These are phyloP conservation scores for Thelaira solivaga DNA, from an alignment of 2,888 invertebrate species.

Conservation along the genomic window DNA sequence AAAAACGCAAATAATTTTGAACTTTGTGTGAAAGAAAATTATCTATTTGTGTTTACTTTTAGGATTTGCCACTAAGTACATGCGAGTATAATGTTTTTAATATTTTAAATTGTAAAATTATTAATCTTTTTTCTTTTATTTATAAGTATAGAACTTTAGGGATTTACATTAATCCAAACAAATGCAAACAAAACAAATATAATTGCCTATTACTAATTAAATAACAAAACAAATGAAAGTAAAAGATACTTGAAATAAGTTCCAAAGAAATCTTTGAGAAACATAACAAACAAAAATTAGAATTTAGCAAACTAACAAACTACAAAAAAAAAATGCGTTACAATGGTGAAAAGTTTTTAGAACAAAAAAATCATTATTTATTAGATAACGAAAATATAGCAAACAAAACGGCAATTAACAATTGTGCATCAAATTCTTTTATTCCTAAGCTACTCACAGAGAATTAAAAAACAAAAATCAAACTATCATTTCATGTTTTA, in stretches of 20 bases:
- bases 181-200: conserved; percentile 38
- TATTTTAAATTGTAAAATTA: conserved; percentile 32
- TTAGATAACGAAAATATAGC: conserved; percentile 47
- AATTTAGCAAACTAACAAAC: conserved; percentile 47
- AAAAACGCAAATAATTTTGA: no score
- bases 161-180: conserved; percentile 54
- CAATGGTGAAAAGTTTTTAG: conserved; percentile 50
- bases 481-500: neutral
- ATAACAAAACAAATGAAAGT: conserved; percentile 29
- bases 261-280: conserved; percentile 58
- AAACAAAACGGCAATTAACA: conserved; percentile 40
- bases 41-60: no score
- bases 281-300: conserved; percentile 47
- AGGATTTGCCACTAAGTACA: no score
- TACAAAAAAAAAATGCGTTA: conserved; percentile 45
- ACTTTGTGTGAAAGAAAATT: no score
- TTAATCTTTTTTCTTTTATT: conserved; percentile 49
- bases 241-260: conserved; percentile 51
- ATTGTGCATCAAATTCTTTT: conserved; percentile 28
- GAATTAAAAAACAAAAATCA: neutral
- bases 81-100: neutral
- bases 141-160: conserved; percentile 57
- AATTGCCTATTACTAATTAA: conserved; percentile 46
- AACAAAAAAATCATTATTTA: conserved; percentile 44
- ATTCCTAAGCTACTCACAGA: neutral